Evolutionary conservation across 1,140 invertebrate species (phyloP).

Genomic region (Mamestra configurata): DNA sequence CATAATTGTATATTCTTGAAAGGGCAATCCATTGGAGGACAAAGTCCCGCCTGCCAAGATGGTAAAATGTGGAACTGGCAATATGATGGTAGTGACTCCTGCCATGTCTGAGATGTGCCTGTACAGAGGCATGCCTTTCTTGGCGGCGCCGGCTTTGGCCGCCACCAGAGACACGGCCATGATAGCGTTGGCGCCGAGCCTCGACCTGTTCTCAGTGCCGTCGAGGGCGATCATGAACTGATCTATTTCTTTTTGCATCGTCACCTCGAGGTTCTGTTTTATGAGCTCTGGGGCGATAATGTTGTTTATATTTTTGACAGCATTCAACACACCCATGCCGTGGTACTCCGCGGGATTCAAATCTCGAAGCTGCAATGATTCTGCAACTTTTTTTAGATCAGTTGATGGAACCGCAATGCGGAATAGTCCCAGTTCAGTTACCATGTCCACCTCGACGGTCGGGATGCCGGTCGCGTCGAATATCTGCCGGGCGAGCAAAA

Average conservation of each 20-base stretch:
- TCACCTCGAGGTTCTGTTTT: constrained; percentile 95
- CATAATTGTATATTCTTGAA: constrained; percentile 99
- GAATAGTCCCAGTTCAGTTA: constrained; percentile 95
- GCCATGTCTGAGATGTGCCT: constrained; percentile 97
- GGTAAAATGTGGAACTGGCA: constrained; percentile 99
- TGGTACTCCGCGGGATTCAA: constrained; percentile 95
- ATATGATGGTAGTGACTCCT: constrained; percentile 95
- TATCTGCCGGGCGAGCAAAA: constrained; percentile 97
- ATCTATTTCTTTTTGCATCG: constrained; percentile 96
- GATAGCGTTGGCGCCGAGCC: constrained; percentile 98
- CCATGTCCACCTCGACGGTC: constrained; percentile 98
- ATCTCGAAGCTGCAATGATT: constrained; percentile 98
- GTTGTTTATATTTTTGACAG: constrained; percentile 96
- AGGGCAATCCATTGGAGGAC: constrained; percentile 98
- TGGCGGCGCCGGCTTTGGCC: constrained; percentile 97
- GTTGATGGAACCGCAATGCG: constrained; percentile 98
- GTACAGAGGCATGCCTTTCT: constrained; percentile 95
- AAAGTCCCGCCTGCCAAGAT: constrained; percentile 99
- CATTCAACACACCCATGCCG: constrained; percentile 97
- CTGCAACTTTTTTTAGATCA: constrained; percentile 97
- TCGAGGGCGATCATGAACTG: constrained; percentile 97
- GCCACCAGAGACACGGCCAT: constrained; percentile 98
- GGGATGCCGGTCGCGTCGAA: constrained; percentile 99
- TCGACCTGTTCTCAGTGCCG: constrained; percentile 98
- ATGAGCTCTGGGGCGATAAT: constrained; percentile 95